Percentiles rank a stretch among this genome's conserved stretches.
phyloP scores from a whole-genome alignment of 2,113 vertebrate species.

The Ictidomys tridecemlineatus region DNA sequence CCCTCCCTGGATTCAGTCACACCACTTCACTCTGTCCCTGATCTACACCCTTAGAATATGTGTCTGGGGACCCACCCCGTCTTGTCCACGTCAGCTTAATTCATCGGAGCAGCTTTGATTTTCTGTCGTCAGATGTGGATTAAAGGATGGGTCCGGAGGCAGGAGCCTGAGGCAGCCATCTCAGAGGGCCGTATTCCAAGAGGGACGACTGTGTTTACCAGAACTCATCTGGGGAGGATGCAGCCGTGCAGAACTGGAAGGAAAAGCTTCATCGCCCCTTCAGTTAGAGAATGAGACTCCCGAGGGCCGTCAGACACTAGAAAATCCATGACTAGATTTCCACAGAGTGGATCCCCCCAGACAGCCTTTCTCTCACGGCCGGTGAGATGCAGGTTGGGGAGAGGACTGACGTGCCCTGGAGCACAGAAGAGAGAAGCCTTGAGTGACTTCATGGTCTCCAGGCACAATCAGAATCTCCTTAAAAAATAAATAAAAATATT shows the following conservation, averaged over 20 bases:
- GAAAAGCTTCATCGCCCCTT: neutral
- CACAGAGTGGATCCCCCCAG: neutral
- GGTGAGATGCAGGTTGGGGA: neutral
- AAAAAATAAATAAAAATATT: neutral
- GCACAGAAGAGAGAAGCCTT: neutral
- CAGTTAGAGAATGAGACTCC: neutral
- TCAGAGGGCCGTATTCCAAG: neutral
- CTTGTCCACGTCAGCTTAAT: neutral
- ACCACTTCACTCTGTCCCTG: neutral
- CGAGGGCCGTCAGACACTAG: neutral
- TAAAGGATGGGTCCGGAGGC: neutral
- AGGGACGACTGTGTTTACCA: neutral
- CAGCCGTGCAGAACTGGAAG: neutral
- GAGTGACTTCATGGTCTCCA: neutral
- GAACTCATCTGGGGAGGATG: neutral
- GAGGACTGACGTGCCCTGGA: neutral
- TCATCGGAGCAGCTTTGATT: constrained; percentile 19
- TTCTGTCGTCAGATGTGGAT: constrained; percentile 36
- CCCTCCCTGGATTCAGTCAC: neutral
- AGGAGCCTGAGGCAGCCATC: neutral
- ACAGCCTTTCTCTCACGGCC: neutral
- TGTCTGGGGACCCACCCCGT: neutral
- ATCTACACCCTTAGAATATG: neutral
- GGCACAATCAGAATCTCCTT: neutral
- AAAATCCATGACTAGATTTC: neutral